A percentile compares a stretch with the other conserved stretches of the same genome.
Evolutionary conservation across 2,888 invertebrate species (phyloP).

Genomic region (Ypsolopha sequella): DNA sequence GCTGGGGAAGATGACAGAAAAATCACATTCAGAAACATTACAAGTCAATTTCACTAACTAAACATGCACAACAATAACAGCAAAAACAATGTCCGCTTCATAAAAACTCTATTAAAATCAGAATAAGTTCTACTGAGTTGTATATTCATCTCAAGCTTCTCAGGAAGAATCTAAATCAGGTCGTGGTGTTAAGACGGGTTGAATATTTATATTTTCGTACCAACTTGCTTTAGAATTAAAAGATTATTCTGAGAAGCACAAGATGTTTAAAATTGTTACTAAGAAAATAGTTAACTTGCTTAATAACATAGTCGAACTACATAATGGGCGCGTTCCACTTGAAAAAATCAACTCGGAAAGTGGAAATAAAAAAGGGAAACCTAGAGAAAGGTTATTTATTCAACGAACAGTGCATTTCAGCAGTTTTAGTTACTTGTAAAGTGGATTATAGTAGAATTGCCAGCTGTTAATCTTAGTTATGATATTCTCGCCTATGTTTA

Average conservation of each 20-base stretch:
- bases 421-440: too few species aligned
- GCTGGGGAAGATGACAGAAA: conserved; percentile 69
- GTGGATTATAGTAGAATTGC: neutral
- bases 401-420: too few species aligned
- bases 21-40: conserved; percentile 70
- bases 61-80: conserved; percentile 34
- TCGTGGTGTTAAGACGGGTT: too few species aligned
- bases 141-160: too few species aligned
- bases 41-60: conserved; percentile 51
- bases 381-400: neutral
- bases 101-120: too few species aligned
- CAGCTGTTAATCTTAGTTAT: neutral
- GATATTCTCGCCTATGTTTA: too few species aligned
- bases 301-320: neutral
- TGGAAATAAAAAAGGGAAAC: conserved; percentile 4
- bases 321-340: neutral
- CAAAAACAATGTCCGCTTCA: too few species aligned
- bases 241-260: conserved; percentile 9
- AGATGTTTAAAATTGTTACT: neutral
- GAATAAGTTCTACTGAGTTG: too few species aligned
- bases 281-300: neutral
- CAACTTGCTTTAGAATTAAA: neutral
- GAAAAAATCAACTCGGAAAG: conserved; percentile 1
- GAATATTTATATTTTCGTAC: too few species aligned
- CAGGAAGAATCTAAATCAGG: too few species aligned